A percentile compares a stretch with the other conserved stretches of the same genome.
Conservation (phyloP, 2,888 invertebrate species). For the Diarsia rubi region DNA sequence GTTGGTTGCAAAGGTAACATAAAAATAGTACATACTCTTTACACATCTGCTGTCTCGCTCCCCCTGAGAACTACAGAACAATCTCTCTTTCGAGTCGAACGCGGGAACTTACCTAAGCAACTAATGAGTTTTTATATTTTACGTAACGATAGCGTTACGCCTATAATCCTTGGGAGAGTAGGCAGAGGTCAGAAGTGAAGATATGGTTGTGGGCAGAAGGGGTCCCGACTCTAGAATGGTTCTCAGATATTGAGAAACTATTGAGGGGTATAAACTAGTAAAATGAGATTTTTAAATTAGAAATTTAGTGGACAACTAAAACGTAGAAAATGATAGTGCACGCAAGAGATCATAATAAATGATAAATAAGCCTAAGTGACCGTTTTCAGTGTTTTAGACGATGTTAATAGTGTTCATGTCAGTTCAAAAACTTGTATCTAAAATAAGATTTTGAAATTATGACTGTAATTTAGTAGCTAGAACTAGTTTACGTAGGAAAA, state of each 20-base stretch:
- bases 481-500: background rate
- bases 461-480: background rate
- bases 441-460: no score
- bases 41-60: constrained; percentile 54
- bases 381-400: no score
- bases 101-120: constrained; percentile 61
- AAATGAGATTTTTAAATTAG: background rate
- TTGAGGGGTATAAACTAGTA: background rate
- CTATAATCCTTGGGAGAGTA: constrained; percentile 49
- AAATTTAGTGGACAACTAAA: background rate
- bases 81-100: constrained; percentile 61
- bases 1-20: constrained; percentile 56
- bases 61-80: constrained; percentile 61
- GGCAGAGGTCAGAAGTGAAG: constrained; percentile 41
- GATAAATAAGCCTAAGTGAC: no score
- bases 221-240: background rate
- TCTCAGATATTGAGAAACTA: background rate
- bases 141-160: constrained; percentile 56
- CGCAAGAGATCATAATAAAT: no score
- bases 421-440: no score
- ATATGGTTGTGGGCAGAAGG: background rate
- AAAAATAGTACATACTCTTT: constrained; percentile 61
- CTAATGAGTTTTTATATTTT: constrained; percentile 63
- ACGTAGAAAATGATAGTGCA: no score
- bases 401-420: no score